Base-by-base conservation (phyloP, 2,888 invertebrate genomes). In the Drosophila mercatorum region DNA sequence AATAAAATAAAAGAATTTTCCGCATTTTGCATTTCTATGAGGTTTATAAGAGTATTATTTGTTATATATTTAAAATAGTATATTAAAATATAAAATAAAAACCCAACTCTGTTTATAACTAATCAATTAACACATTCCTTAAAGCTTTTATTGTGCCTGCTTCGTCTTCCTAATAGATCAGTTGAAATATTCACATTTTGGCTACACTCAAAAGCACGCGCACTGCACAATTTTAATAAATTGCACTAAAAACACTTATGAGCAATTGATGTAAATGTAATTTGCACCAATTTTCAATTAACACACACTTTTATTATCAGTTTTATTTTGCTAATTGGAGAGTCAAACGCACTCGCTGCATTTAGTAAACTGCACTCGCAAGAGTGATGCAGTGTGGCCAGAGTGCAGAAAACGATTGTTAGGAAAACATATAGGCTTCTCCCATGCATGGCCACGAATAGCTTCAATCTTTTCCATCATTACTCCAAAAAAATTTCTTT, bases 351-450 rank as follows among this genome's bases (percentile, higher is more conserved):
- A n/a, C n/a, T 31, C 2, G 31, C 31, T 31, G 49, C 14, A n/a
- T 5, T 34, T 22, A 22, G 1, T 22, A 22, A 22, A 22, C 22
- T 1, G 22, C 22, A 22, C 22, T 22, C 6, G 28, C 8, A 2
- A n/a, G 11, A 5, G 5, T 6, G 3, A 51, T 22, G 26, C 1
- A n/a, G 36, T 64, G 49, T 28, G 52, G 34, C 52, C 72, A 8
- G 11, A 46, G 22, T 52, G 17, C 31, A 26, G 14, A 46, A 52
- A 41, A 11, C 36, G 26, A 26, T 38, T 44, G 44, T 26, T 36
- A 34, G 26, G 11, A 17, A 61, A 17, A 51, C 12, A 4, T 2
- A 22, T 22, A 22, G 1, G 22, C 22, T 22, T 22, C 22, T 22
- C 22, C 22, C 22, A 22, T 22, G 22, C 22, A 22, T 22, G 22